phyloP scores from a whole-genome alignment of 2,797 vertebrate genomes.

The Discoglossus pictus region DNA sequence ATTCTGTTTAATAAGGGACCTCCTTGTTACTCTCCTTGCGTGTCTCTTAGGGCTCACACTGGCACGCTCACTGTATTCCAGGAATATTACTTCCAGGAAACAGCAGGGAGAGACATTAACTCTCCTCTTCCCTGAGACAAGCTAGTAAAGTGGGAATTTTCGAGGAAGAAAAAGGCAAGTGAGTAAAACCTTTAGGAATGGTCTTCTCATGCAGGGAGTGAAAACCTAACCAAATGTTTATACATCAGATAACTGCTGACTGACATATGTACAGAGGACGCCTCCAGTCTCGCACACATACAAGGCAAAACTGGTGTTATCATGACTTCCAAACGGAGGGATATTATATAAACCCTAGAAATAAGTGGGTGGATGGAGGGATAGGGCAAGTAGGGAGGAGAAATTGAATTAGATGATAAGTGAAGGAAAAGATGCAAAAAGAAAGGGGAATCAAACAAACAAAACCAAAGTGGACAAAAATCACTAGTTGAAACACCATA shows the following conservation, averaged over 20 bases:
- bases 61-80: conserved; percentile 29
- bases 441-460: too few species aligned
- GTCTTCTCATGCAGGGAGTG: conserved; percentile 39
- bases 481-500: conserved; percentile 1
- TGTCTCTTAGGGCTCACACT: conserved; percentile 30
- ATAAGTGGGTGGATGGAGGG: background rate
- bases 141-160: background rate
- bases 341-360: conserved; percentile 27
- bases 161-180: conserved; percentile 1
- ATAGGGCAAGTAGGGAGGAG: background rate
- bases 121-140: background rate
- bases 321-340: conserved; percentile 17
- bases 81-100: conserved; percentile 39
- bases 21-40: conserved; percentile 24
- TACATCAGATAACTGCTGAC: conserved; percentile 38
- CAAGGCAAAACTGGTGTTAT: conserved; percentile 21
- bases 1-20: conserved; percentile 16
- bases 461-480: background rate
- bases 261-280: conserved; percentile 43
- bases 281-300: conserved; percentile 40
- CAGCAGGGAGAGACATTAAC: conserved; percentile 22
- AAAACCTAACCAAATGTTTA: conserved; percentile 45
- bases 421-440: background rate
- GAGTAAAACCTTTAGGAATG: background rate
- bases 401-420: too few species aligned